Base-by-base conservation (phyloP, 2,888 invertebrate species). In the Rotaria macrura region DNA sequence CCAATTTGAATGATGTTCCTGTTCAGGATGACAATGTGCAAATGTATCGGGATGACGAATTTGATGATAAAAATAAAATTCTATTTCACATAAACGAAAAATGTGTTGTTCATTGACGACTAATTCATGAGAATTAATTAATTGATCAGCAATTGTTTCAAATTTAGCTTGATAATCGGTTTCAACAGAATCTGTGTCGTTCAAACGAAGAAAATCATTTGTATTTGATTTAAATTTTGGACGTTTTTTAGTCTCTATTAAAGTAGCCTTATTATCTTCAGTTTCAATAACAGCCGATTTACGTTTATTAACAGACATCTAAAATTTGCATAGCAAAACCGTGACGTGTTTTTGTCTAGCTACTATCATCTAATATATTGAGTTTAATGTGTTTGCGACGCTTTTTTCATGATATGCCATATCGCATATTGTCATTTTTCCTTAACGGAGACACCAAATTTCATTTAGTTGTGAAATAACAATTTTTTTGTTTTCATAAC, bases 1-100 rank as follows among this genome's bases (percentile, higher is more conserved):
- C 79, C 79, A 79, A 43, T 79, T 79, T 40, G n/a, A 25, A 79
- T 43, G 5, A n/a, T n/a, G 9, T 43, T 23, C 3, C 43, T 79
- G 79, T 43, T 79, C 79, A 10, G 79, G 43, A 79, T 79, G 79
- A 4, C 43, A 43, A 79, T 79, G 79, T 9, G 79, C 43, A 43
- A 79, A 79, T 40, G 79, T 25, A 43, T 79, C 79, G 1, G n/a
- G n/a, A 79, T 79, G 79, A 43, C 43, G 40, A 65, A 34, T 34
- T 79, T 79, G 25, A 43, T 43, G 40, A 79, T 79, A 79, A 4
- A 43, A 79, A 79, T 79, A 79, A 25, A 79, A 79, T 79, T 79
- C 79, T 1, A 79, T 43, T 79, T 79, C 79, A 43, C 3, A n/a
- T 79, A 79, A n/a, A 43, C 79, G 79, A 79, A 79, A 79, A 20